Percentiles rank a stretch among this genome's conserved stretches.
Evolutionary conservation across 2,113 vertebrate species (phyloP).

Genomic region (Mesocricetus auratus): DNA sequence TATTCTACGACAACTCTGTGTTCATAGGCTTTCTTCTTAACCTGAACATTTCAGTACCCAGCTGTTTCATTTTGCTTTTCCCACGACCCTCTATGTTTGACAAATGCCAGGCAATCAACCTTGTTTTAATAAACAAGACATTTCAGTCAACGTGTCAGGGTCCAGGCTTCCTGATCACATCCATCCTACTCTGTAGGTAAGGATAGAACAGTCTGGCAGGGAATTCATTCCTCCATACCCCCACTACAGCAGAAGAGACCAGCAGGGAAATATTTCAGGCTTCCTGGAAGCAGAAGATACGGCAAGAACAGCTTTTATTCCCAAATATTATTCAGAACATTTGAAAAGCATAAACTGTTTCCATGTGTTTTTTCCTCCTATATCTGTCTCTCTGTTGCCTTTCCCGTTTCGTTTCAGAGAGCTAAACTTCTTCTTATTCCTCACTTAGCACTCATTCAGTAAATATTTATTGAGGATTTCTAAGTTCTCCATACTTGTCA

Average conservation of each 20-base stretch:
- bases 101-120: constrained; percentile 46
- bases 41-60: background rate
- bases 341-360: constrained; percentile 83
- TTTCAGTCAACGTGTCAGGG: constrained; percentile 19
- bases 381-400: constrained; percentile 81
- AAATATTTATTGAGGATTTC: constrained; percentile 80
- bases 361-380: constrained; percentile 82
- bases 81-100: background rate
- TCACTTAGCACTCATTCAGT: constrained; percentile 77
- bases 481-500: constrained; percentile 76
- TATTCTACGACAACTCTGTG: background rate
- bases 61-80: background rate
- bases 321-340: constrained; percentile 84
- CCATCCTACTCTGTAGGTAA: constrained; percentile 65
- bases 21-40: constrained; percentile 21
- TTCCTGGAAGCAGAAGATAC: constrained; percentile 80
- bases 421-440: constrained; percentile 79
- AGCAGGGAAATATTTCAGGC: constrained; percentile 77
- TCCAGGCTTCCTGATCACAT: constrained; percentile 24
- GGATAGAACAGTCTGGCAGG: constrained; percentile 62
- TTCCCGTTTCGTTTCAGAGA: constrained; percentile 72
- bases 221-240: constrained; percentile 11
- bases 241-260: constrained; percentile 72
- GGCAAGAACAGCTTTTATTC: constrained; percentile 83
- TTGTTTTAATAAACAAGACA: constrained; percentile 52